These are phyloP conservation scores for Drosophila pectinifera DNA, from an alignment of 1,140 invertebrate species.

Conservation along the genomic window DNA sequence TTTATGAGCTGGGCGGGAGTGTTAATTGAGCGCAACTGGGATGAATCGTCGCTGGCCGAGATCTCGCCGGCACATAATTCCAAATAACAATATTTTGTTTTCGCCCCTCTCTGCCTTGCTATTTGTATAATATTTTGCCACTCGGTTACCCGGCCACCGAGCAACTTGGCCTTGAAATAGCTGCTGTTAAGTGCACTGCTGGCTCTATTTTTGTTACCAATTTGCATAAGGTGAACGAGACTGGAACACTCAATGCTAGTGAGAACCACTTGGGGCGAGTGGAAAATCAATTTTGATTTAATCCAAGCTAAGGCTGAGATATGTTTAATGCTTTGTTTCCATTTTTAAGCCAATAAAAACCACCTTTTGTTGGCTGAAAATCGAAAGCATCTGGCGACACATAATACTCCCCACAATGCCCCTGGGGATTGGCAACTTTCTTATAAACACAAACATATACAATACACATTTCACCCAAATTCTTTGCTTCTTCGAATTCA, in stretches of 20 bases:
- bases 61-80: constrained; percentile 12
- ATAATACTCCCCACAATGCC: constrained; percentile 20
- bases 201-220: constrained; percentile 39
- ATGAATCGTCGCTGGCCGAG: constrained; percentile 7
- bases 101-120: constrained; percentile 18
- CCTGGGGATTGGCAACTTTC: constrained; percentile 38
- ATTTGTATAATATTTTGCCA: constrained; percentile 35
- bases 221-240: constrained; percentile 75
- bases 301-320: no score
- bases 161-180: constrained; percentile 46
- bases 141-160: constrained; percentile 33
- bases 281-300: neutral
- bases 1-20: constrained; percentile 34
- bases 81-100: constrained; percentile 33
- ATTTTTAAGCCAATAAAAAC: neutral
- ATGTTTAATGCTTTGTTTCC: no score
- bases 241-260: constrained; percentile 10
- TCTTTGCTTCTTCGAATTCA: constrained; percentile 28
- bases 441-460: constrained; percentile 10
- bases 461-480: constrained; percentile 27
- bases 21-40: constrained; percentile 41
- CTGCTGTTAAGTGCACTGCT: constrained; percentile 40
- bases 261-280: neutral
- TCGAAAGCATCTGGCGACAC: constrained; percentile 18
- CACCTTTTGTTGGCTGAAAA: constrained; percentile 14